phyloP scores from a whole-genome alignment of 2,888 invertebrate genomes.

The Harpalus rufipes region DNA sequence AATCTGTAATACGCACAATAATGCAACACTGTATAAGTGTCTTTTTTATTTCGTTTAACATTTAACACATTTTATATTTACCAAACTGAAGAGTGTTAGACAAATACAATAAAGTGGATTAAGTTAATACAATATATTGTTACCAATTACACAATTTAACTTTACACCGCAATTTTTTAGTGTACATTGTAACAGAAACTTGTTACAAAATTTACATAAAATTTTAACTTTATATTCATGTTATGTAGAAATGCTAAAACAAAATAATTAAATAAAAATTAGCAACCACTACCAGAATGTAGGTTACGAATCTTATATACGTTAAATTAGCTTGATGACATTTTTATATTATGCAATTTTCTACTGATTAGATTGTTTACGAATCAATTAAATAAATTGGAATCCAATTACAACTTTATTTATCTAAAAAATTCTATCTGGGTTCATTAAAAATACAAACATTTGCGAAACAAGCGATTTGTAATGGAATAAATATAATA shows the following conservation, averaged over 20 bases:
- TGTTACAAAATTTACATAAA: not conserved
- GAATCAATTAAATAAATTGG: conserved; percentile 6
- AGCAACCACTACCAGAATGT: not conserved
- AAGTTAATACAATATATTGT: no score
- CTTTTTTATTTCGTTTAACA: no score
- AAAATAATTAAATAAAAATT: not conserved
- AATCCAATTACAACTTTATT: not conserved
- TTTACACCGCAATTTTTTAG: no score
- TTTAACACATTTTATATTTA: no score
- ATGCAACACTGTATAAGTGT: no score
- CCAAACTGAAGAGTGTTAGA: no score
- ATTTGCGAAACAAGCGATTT: not conserved
- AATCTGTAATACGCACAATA: no score
- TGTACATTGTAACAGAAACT: no score
- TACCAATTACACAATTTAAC: no score
- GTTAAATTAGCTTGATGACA: not conserved
- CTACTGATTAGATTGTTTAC: not conserved
- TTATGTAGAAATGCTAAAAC: not conserved
- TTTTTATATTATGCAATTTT: not conserved
- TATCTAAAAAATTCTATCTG: not conserved
- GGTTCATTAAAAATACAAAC: not conserved
- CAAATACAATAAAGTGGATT: no score
- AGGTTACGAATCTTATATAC: not conserved
- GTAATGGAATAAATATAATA: not conserved
- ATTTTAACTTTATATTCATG: not conserved